These are phyloP conservation scores for Aproaerema taeniolella DNA, from an alignment of 2,888 invertebrate species.

Conservation along the genomic window DNA sequence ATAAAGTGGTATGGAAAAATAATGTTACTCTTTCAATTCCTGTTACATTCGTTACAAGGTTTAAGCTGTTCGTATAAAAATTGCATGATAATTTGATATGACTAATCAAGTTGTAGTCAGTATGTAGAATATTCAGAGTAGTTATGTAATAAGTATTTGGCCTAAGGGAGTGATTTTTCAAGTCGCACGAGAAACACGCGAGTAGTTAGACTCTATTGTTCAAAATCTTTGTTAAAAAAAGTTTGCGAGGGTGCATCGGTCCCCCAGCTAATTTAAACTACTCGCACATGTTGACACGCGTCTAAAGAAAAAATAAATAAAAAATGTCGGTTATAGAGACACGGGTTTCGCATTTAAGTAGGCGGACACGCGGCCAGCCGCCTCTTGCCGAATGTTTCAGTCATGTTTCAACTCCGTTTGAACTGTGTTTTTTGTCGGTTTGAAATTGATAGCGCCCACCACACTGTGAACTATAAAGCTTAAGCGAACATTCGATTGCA, in stretches of 20 bases:
- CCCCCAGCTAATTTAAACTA: conserved; percentile 73
- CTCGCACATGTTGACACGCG: conserved; percentile 75
- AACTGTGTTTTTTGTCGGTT: conserved; percentile 45
- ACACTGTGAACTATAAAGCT: conserved; percentile 40
- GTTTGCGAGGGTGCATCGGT: conserved; percentile 62
- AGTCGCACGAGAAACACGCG: conserved; percentile 47
- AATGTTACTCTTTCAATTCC: too few relatives aligned
- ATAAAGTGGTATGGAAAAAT: too few relatives aligned
- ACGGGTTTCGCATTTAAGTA: conserved; percentile 63
- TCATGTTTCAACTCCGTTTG: conserved; percentile 40
- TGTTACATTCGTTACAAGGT: too few relatives aligned
- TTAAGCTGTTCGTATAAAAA: too few relatives aligned
- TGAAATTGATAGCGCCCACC: conserved; percentile 50
- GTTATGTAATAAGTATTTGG: conserved; percentile 2
- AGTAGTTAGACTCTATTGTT: conserved; percentile 72
- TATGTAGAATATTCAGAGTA: too few relatives aligned
- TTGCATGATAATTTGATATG: too few relatives aligned
- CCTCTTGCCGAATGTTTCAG: conserved; percentile 30
- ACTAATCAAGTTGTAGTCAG: too few relatives aligned
- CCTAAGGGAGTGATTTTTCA: conserved; percentile 64
- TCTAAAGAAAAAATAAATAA: conserved; percentile 57
- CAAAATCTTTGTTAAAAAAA: conserved; percentile 67
- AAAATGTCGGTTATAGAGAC: conserved; percentile 57
- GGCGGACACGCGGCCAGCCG: conserved; percentile 39
- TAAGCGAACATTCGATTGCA: conserved; percentile 40